Conservation (phyloP, 2,888 invertebrate species). For the Thyatira batis region DNA sequence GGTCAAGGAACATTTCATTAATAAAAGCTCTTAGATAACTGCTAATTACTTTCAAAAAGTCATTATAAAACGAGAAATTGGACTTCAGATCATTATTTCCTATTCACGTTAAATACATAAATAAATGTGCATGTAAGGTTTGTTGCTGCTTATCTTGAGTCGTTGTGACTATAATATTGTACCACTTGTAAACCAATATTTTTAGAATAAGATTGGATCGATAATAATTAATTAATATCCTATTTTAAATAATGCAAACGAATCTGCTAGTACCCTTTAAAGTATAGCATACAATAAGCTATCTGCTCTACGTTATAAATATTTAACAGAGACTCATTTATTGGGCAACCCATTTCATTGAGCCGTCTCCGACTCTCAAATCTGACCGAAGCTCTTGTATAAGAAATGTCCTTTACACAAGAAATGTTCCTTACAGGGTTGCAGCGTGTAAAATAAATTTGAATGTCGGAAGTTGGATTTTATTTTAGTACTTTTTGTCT, state of each 20-base stretch:
- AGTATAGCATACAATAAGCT: not conserved
- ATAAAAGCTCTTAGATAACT: not conserved
- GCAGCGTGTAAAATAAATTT: not conserved
- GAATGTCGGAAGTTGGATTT: not conserved
- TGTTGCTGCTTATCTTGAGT: no score
- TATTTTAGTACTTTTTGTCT: not conserved
- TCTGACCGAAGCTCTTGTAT: not conserved
- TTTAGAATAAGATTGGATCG: no score
- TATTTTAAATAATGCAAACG: no score
- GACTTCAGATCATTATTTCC: no score
- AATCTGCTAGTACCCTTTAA: no score
- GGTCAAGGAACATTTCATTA: not conserved
- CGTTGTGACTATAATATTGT: no score
- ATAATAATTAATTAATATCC: no score
- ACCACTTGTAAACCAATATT: no score
- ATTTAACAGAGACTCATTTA: not conserved
- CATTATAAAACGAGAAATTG: no score
- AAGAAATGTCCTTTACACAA: slow-evolving; percentile 1
- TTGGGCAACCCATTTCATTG: not conserved
- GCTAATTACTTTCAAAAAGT: no score
- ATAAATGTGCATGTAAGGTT: no score
- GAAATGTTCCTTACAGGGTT: not conserved
- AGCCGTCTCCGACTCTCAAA: not conserved
- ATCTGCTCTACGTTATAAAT: not conserved
- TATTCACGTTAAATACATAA: no score